Base-by-base conservation (phyloP, 2,113 vertebrate genomes). In the Emydura subglobosa region DNA sequence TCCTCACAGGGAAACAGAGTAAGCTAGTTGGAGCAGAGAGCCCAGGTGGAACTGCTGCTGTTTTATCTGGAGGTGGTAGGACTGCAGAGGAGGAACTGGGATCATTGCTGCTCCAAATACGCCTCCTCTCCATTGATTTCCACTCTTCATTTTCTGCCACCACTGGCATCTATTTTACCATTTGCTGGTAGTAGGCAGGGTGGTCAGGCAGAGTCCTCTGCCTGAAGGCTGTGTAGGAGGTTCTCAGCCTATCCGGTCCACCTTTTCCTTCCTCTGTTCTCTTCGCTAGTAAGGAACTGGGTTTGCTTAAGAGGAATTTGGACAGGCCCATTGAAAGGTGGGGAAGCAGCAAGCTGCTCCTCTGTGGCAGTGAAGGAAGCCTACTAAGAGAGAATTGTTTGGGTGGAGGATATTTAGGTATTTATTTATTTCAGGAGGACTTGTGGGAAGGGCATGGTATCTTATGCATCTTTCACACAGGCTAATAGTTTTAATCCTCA, bases 381-480 rank as follows among this genome's bases (percentile, higher is more conserved):
- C 17, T 49, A 81, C 88, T 34, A 53, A 91, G 86, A 55, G 93
- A 51, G 39, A 88, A 78, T 2, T 1, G 84, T 83, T 93, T 4
- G 3, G n/a, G 88, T 87, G 79, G 83, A 95, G 87, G 88, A 82
- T 88, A 94, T 81, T 42, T 95, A 88, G 72, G 53, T 85, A 82
- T 93, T 89, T 89, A 31, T 79, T 90, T 92, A 92, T 65, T 72
- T 72, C 65, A 72, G n/a, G 86, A 96, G 89, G n/a, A 81, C 91
- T 95, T 82, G 94, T 88, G 93, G 74, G 42, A 96, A 95, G 82
- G 94, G 93, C 96, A 94, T 59, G 89, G 92, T 88, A 90, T 54
- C 76, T 93, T 44, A 91, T 68, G 86, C 94, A 72, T 94, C 96
- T 96, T 96, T 94, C 94, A 97, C 92, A 68, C 78, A 94, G 85